Evolutionary conservation across 1,140 invertebrate species (phyloP).

Genomic region (Zaprionus ornatus): DNA sequence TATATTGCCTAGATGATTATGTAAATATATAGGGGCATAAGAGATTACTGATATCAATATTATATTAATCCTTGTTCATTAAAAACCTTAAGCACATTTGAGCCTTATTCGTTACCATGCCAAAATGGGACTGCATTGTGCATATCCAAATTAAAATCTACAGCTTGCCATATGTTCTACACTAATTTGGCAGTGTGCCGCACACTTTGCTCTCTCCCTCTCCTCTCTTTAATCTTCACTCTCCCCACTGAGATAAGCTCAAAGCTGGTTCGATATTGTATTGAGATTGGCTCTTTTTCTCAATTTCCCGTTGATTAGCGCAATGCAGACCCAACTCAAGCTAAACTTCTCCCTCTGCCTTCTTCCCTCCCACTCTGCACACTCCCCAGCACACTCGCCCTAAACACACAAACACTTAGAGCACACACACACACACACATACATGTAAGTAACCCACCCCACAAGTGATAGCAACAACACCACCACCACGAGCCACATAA

Average conservation of each 20-base stretch:
- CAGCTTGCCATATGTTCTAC: conserved; percentile 1
- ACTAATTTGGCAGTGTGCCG: conserved; percentile 20
- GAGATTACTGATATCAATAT: too few species aligned
- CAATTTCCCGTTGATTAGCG: conserved; percentile 65
- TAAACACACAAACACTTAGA: conserved; percentile 54
- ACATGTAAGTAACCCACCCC: background rate
- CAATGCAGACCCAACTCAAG: conserved; percentile 29
- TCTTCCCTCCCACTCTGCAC: background rate
- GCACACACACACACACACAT: conserved; percentile 3
- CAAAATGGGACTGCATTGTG: background rate
- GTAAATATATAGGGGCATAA: too few species aligned
- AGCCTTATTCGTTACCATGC: background rate
- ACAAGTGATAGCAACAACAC: background rate
- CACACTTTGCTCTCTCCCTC: background rate
- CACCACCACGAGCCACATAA: background rate
- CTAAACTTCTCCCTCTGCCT: background rate
- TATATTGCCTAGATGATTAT: too few species aligned
- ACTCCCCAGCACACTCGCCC: conserved; percentile 7
- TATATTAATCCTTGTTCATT: background rate
- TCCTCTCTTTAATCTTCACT: background rate
- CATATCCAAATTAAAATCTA: background rate
- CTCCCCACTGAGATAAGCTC: background rate
- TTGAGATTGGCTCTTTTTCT: conserved; percentile 19
- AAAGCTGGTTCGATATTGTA: conserved; percentile 7
- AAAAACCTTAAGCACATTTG: background rate